Evolutionary conservation across 1,140 invertebrate genomes (phyloP).

Genomic region (Drosophila sproati): DNA sequence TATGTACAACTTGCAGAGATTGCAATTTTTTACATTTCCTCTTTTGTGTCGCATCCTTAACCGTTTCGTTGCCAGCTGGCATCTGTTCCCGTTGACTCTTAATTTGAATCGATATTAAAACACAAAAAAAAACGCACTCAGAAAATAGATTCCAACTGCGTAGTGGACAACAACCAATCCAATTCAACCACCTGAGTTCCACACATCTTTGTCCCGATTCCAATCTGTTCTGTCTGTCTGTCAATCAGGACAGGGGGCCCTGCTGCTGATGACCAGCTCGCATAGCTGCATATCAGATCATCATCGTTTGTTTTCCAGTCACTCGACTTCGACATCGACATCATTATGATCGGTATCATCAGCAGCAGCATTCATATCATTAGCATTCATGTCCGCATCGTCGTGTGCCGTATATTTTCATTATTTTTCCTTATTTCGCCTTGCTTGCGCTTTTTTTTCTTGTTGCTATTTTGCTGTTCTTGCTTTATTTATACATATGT

Average conservation of each 20-base stretch:
- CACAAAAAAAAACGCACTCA: background rate
- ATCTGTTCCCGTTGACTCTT: background rate
- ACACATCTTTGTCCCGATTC: too few relatives aligned
- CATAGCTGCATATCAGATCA: background rate
- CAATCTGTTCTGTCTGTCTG: too few relatives aligned
- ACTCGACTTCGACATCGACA: background rate
- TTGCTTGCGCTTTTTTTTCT: constrained; percentile 22
- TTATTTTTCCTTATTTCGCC: constrained; percentile 15
- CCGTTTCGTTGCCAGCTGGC: background rate
- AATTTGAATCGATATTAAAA: background rate
- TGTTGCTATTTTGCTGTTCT: constrained; percentile 8
- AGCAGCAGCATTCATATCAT: background rate
- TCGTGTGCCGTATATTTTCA: constrained; percentile 24
- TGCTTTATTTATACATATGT: constrained; percentile 47
- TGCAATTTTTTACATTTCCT: background rate
- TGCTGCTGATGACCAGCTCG: too few relatives aligned
- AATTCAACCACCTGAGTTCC: too few relatives aligned
- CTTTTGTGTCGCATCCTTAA: constrained; percentile 1
- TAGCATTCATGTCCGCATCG: constrained; percentile 23
- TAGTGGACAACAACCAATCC: background rate
- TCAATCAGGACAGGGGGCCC: too few relatives aligned
- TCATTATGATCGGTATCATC: constrained; percentile 11
- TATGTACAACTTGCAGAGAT: too few relatives aligned
- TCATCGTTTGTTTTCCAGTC: constrained; percentile 25
- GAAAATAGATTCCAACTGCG: constrained; percentile 4